Percentiles rank a stretch among this genome's conserved stretches.
phyloP scores from a whole-genome alignment of 2,797 vertebrate genomes.

The Falco biarmicus region DNA sequence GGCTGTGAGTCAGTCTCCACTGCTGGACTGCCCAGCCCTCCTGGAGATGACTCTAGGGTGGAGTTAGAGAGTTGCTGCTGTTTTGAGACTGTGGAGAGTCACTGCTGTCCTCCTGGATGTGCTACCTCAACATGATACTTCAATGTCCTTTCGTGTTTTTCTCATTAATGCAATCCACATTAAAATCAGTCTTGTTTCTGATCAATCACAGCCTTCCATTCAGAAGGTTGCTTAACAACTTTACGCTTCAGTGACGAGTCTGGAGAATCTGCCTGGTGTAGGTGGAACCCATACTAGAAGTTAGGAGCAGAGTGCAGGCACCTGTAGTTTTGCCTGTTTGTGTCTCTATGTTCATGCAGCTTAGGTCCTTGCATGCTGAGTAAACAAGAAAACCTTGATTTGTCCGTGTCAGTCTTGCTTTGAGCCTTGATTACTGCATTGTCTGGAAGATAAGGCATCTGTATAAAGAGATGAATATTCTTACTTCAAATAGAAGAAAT shows the following conservation, averaged over 20 bases:
- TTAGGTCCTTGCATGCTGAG: background rate
- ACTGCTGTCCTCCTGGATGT: background rate
- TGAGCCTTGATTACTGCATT: background rate
- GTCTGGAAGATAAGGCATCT: background rate
- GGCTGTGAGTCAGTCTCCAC: accelerated
- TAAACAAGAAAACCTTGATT: background rate
- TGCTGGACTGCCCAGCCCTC: background rate
- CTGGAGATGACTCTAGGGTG: background rate
- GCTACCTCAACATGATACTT: background rate
- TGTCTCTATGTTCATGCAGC: background rate
- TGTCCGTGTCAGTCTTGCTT: background rate
- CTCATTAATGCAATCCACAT: background rate
- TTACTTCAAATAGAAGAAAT: background rate
- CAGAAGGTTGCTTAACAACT: background rate
- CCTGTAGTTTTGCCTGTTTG: background rate
- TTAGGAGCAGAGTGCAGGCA: background rate
- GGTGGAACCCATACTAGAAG: background rate
- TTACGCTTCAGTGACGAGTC: background rate
- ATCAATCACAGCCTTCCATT: background rate
- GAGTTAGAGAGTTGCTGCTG: background rate
- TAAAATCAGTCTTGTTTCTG: background rate
- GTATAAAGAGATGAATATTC: background rate
- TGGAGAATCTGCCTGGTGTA: background rate
- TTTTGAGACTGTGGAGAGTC: background rate
- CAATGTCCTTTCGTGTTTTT: background rate